Base-by-base conservation (phyloP, 1,140 invertebrate species). In the Papilio glaucus region DNA sequence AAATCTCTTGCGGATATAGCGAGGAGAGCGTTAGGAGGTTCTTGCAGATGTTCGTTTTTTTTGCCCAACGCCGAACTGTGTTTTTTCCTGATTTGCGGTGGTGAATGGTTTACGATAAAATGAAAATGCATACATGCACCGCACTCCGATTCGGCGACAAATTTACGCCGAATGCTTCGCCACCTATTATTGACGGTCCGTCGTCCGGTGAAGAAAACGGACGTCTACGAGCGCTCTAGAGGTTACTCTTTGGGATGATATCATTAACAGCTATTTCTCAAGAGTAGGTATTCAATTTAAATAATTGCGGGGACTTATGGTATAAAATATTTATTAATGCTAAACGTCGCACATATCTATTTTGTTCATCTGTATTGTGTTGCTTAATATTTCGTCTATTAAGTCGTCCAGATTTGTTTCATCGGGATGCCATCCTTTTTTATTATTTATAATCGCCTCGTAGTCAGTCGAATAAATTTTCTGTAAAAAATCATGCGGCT, bases 331-430 rank as follows among this genome's bases (percentile, higher is more conserved):
- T 18, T 65, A 39, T 41, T 41, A 39, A 12, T 6, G 8, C 38
- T 65, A 65, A 38, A 65, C 12, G 6, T 65, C 62, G 6, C 62
- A 65, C 62, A 39, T 68, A 42, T 68, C 65, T n/a, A 45, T 68
- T 24, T 8, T 6, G 33, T 68, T 45, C 0, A 42, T 21, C n/a
- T 42, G 39, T 45, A 15, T 26, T 42, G 10, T 7, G 41, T 18
- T 68, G 24, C 13, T 68, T 60, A 78, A 74, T 42, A 96, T 96
- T 83, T 96, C 96, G 77, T 96, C 95, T 15, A 96, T 80, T 1
- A 96, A 87, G 1, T 95, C 95, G 10, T 94, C 88, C 45, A 96
- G 95, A 74, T 94, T 94, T 49, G 94, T 94, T 1, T 94, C 93
- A 72, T 94, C 93, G 29, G 93, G 85, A 21, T 94, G 82, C 96